These are phyloP conservation scores for Diphyllodes magnificus DNA, from an alignment of 2,113 vertebrate genomes.

Conservation along the genomic window DNA sequence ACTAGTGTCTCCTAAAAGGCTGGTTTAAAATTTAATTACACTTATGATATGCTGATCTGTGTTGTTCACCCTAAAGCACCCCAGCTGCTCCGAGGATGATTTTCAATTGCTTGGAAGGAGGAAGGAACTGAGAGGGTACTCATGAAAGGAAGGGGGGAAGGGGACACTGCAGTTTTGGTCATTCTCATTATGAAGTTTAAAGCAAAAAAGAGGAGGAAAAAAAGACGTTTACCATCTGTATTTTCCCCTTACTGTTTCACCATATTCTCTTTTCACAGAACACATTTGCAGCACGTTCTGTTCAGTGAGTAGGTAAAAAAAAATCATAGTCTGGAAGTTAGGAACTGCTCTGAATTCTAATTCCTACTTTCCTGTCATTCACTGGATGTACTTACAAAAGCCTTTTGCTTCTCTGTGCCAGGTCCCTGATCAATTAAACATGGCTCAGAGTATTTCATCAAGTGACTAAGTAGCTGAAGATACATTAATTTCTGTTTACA, in stretches of 20 bases:
- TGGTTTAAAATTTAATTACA: neutral
- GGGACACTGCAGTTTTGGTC: neutral
- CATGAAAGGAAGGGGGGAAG: neutral
- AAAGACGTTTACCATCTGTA: neutral
- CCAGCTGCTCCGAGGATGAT: neutral
- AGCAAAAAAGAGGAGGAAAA: neutral
- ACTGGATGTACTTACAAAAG: neutral
- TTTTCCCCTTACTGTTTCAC: neutral
- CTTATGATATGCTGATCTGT: neutral
- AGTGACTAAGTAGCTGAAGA: neutral
- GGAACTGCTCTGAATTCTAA: constrained; percentile 25
- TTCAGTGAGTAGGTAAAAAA: constrained; percentile 4
- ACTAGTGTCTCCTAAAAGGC: neutral
- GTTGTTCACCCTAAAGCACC: neutral
- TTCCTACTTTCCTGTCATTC: neutral
- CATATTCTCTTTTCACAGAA: neutral
- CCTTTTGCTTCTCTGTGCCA: neutral
- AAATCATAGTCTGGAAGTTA: neutral
- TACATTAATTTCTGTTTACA: constrained; percentile 8
- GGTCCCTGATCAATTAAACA: constrained; percentile 3
- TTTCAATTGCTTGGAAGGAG: neutral
- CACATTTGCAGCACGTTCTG: neutral
- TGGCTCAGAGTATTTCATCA: neutral
- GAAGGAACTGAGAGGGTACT: neutral
- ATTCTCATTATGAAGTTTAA: neutral